phyloP scores from a whole-genome alignment of 2,113 vertebrate species.

The Stigmatopora argus region DNA sequence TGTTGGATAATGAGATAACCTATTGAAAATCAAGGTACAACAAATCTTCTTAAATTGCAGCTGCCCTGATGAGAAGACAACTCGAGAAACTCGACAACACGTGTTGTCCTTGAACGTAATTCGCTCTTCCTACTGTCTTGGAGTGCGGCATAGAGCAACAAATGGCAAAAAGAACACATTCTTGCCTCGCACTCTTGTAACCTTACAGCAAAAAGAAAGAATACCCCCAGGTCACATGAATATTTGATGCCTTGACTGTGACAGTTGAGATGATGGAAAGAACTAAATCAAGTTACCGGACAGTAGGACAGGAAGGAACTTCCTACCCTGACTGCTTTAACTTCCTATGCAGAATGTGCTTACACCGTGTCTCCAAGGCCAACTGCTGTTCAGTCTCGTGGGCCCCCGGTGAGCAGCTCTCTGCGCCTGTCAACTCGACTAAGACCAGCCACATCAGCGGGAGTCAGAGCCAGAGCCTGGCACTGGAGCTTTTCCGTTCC shows the following conservation, averaged over 20 bases:
- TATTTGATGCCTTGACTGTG: slow-evolving; percentile 53
- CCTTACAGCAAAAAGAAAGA: slow-evolving; percentile 51
- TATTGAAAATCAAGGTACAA: not conserved
- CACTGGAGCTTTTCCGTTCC: slow-evolving; percentile 50
- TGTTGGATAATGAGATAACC: not conserved
- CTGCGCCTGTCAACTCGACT: slow-evolving; percentile 66
- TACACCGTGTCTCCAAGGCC: slow-evolving; percentile 59
- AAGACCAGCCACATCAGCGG: slow-evolving; percentile 54
- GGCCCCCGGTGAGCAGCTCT: slow-evolving; percentile 57
- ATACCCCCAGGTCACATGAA: slow-evolving; percentile 48
- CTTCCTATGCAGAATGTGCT: slow-evolving; percentile 61
- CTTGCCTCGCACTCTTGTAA: slow-evolving; percentile 19
- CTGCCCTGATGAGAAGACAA: too few relatives aligned
- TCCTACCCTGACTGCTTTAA: slow-evolving; percentile 36
- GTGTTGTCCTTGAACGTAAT: not conserved
- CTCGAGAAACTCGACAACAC: not conserved
- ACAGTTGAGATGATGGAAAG: slow-evolving; percentile 40
- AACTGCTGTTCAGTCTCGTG: slow-evolving; percentile 51
- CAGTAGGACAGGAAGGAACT: slow-evolving; percentile 36
- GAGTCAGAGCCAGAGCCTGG: slow-evolving; percentile 32
- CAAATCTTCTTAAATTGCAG: not conserved
- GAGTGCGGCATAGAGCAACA: not conserved
- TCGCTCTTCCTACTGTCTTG: not conserved
- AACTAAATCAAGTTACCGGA: slow-evolving; percentile 46
- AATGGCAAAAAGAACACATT: slow-evolving; percentile 1